A percentile compares a stretch with the other conserved stretches of the same genome.
These are phyloP conservation scores for Eugnorisma glareosa DNA, from an alignment of 2,888 invertebrate species.

Conservation along the genomic window DNA sequence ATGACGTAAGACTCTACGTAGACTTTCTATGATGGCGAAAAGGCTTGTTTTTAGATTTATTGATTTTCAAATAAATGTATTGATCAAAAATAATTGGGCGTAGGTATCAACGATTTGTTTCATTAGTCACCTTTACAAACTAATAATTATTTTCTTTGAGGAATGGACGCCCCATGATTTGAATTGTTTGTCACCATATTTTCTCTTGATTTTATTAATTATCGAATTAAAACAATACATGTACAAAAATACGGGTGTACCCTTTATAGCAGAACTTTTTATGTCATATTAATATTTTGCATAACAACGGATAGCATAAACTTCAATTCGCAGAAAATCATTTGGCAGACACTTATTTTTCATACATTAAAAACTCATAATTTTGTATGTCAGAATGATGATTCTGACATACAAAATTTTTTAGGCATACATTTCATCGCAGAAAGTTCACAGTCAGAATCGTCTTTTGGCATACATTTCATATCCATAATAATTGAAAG, in stretches of 20 bases:
- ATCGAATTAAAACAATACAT: background rate
- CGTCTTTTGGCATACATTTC: too few relatives aligned
- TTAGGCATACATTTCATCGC: too few relatives aligned
- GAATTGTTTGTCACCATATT: background rate
- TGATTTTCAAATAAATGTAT: background rate
- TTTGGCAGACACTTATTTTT: too few relatives aligned
- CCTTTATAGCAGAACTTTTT: too few relatives aligned
- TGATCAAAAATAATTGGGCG: background rate
- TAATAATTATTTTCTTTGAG: background rate
- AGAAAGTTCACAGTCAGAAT: too few relatives aligned
- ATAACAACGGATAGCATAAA: too few relatives aligned
- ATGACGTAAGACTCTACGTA: background rate
- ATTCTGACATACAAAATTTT: too few relatives aligned
- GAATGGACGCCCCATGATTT: background rate
- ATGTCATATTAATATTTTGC: too few relatives aligned
- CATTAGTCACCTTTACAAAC: background rate
- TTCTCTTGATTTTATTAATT: background rate
- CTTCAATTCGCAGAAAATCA: too few relatives aligned
- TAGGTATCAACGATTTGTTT: background rate
- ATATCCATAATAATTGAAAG: too few relatives aligned
- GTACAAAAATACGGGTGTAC: background rate
- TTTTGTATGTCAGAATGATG: too few relatives aligned
- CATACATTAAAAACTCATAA: too few relatives aligned
- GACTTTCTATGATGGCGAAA: background rate
- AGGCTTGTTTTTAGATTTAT: background rate